Evolutionary conservation across 2,888 invertebrate genomes (phyloP).

Genomic region (Patella depressa): DNA sequence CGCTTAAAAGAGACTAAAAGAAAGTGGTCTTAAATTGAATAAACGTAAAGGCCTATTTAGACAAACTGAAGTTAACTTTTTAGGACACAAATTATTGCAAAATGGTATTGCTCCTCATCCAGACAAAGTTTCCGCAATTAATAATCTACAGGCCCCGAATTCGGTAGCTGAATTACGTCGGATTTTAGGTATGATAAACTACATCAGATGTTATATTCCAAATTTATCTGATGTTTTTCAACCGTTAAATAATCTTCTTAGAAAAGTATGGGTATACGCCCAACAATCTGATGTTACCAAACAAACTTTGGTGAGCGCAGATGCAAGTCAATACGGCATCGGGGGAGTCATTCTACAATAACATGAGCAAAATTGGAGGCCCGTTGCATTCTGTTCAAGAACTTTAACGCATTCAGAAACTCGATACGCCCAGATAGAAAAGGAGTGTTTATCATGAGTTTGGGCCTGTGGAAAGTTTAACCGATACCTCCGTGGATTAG

Average conservation of each 20-base stretch:
- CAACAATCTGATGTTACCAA: conserved; percentile 32
- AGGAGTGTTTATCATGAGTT: conserved; percentile 37
- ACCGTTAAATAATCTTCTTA: conserved; percentile 33
- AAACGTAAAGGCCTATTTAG: too few relatives aligned
- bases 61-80: background rate
- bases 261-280: background rate
- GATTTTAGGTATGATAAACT: conserved; percentile 36
- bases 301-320: conserved; percentile 36
- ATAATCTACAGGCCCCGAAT: background rate
- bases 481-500: conserved; percentile 34
- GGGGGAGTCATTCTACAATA: conserved; percentile 40
- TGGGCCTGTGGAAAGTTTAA: conserved; percentile 42
- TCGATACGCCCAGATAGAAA: conserved; percentile 43
- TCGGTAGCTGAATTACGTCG: background rate
- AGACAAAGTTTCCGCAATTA: background rate
- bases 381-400: conserved; percentile 44
- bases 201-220: conserved; percentile 36
- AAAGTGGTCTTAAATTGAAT: conserved; percentile 24
- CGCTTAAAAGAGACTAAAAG: conserved; percentile 14
- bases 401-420: conserved; percentile 34
- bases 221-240: conserved; percentile 32
- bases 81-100: conserved; percentile 30
- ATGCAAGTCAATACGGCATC: conserved; percentile 38
- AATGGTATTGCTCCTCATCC: background rate
- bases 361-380: conserved; percentile 30